A percentile compares a stretch with the other conserved stretches of the same genome.
Conservation (phyloP, 2,888 invertebrate species). For the Artemia sinica region DNA sequence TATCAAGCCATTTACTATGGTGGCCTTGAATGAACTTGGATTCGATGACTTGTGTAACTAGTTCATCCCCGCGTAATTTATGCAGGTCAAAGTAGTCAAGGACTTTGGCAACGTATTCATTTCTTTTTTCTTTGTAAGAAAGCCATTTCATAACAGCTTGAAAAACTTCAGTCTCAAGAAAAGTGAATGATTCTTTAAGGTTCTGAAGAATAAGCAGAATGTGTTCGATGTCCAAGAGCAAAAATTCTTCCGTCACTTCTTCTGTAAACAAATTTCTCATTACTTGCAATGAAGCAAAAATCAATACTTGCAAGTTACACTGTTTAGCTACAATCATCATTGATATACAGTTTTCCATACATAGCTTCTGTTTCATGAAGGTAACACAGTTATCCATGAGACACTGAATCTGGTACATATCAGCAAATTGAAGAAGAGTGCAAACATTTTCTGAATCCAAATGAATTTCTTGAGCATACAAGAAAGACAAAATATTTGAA, state of each 20-base stretch:
- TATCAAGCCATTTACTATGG: background rate
- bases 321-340: constrained; percentile 3
- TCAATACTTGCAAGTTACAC: background rate
- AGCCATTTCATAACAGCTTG: constrained; percentile 6
- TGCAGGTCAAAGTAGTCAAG: constrained; percentile 4
- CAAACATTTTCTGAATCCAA: constrained; percentile 1
- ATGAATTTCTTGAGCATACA: background rate
- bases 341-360: background rate
- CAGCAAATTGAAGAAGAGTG: background rate
- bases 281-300: constrained; percentile 7
- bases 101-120: background rate
- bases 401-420: background rate
- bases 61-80: constrained; percentile 4
- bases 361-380: constrained; percentile 2
- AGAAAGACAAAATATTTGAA: background rate
- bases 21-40: constrained; percentile 4
- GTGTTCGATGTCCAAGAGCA: constrained; percentile 4
- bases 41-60: background rate
- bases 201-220: background rate
- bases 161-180: constrained; percentile 14
- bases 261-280: constrained; percentile 5
- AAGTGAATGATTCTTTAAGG: background rate
- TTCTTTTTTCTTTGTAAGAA: background rate
- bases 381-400: background rate
- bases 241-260: background rate